Evolutionary conservation across 2,797 vertebrate genomes (phyloP).

Genomic region (Sebastes cheni): DNA sequence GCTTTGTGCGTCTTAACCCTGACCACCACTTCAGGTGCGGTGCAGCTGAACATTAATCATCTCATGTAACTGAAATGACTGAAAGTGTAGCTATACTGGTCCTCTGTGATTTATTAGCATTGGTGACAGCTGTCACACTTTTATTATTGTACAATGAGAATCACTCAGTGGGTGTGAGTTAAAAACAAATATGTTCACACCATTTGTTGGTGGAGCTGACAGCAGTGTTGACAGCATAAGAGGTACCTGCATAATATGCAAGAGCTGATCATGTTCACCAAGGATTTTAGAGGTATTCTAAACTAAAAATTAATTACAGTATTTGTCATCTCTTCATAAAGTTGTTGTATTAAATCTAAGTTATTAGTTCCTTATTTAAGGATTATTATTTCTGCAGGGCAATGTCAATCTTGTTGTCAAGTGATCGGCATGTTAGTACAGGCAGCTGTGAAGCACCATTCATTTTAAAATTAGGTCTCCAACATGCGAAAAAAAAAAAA

Average conservation of each 20-base stretch:
- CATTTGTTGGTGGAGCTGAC: neutral
- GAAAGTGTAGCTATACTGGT: neutral
- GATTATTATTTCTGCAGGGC: neutral
- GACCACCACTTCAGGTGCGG: neutral
- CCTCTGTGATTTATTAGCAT: neutral
- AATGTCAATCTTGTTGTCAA: neutral
- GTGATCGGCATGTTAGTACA: neutral
- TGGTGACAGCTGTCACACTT: neutral
- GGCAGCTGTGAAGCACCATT: neutral
- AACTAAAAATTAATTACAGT: neutral
- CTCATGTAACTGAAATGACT: neutral
- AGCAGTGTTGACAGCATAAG: neutral
- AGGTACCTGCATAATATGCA: neutral
- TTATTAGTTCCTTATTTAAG: neutral
- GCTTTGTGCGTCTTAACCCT: neutral
- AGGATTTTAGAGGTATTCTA: neutral
- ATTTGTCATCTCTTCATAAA: neutral
- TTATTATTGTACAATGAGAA: neutral
- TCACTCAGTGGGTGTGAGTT: neutral
- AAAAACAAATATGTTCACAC: neutral
- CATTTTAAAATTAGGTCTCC: neutral
- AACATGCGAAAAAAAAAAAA: neutral
- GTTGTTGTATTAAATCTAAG: neutral
- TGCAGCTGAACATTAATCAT: neutral
- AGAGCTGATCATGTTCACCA: neutral